These are phyloP conservation scores for Paratrypauchen microcephalus DNA, from an alignment of 2,797 vertebrate genomes.

Conservation along the genomic window DNA sequence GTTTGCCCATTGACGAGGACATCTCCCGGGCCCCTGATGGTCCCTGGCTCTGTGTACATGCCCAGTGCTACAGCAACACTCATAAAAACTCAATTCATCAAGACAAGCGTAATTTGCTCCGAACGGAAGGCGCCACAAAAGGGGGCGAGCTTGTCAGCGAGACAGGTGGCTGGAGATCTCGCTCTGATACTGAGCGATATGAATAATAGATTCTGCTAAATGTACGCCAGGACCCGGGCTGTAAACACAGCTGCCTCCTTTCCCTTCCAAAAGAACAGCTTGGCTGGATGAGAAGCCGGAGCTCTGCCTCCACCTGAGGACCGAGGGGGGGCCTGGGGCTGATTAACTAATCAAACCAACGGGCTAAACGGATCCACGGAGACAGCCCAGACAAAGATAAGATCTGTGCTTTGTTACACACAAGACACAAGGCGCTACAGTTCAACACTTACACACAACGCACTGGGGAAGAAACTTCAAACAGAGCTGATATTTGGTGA, in stretches of 20 bases:
- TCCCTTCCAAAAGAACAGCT: constrained; percentile 99
- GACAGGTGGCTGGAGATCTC: constrained; percentile 99
- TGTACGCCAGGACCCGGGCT: constrained; percentile 99
- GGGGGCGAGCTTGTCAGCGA: constrained; percentile 99
- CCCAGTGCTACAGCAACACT: constrained; percentile 93
- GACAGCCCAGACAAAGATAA: constrained; percentile 57
- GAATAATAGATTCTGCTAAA: constrained; percentile 99
- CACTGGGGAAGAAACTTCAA: neutral
- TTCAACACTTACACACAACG: constrained; percentile 34
- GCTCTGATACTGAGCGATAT: constrained; percentile 99
- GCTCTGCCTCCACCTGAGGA: constrained; percentile 97
- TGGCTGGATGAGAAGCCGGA: constrained; percentile 91
- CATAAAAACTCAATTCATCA: constrained; percentile 99
- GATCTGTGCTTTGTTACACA: constrained; percentile 47
- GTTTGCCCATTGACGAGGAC: constrained; percentile 87
- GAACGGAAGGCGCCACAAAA: constrained; percentile 99
- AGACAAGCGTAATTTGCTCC: constrained; percentile 98
- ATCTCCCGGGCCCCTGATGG: constrained; percentile 77
- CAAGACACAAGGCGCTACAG: constrained; percentile 53
- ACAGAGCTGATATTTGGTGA: neutral
- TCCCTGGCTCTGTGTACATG: constrained; percentile 87
- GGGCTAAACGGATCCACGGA: constrained; percentile 78
- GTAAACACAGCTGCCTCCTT: constrained; percentile 99
- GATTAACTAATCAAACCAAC: constrained; percentile 85
- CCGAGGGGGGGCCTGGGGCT: constrained; percentile 57